A percentile compares a stretch with the other conserved stretches of the same genome.
Evolutionary conservation across 2,113 vertebrate species (phyloP).

Genomic region (Galemys pyrenaicus): DNA sequence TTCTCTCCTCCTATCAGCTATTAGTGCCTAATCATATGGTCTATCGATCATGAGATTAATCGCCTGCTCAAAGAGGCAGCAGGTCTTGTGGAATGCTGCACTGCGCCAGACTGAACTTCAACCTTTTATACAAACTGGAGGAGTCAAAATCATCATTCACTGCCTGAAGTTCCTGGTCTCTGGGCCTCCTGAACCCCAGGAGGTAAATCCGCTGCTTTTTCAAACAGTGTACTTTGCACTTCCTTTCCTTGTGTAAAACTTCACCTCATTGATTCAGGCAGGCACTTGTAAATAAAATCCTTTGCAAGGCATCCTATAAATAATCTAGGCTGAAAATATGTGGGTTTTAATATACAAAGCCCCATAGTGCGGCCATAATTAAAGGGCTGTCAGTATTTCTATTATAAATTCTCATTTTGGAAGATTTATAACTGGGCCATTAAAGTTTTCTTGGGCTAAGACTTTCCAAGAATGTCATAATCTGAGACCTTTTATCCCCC

Average conservation of each 20-base stretch:
- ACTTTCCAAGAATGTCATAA: slow-evolving; percentile 76
- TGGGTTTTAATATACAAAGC: slow-evolving; percentile 83
- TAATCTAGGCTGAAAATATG: slow-evolving; percentile 84
- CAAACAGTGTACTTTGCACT: slow-evolving; percentile 77
- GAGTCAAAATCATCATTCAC: slow-evolving; percentile 86
- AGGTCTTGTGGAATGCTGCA: slow-evolving; percentile 87
- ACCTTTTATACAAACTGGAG: slow-evolving; percentile 86
- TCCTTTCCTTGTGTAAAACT: slow-evolving; percentile 80
- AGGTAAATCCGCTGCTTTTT: slow-evolving; percentile 84
- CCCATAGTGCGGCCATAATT: slow-evolving; percentile 83
- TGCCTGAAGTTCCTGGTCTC: slow-evolving; percentile 77
- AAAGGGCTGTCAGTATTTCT: slow-evolving; percentile 85
- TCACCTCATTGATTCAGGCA: slow-evolving; percentile 75
- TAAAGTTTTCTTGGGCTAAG: slow-evolving; percentile 81
- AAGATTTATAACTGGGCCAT: slow-evolving; percentile 82
- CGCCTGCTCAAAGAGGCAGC: slow-evolving; percentile 89
- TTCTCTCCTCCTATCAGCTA: slow-evolving; percentile 90
- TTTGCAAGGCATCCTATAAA: slow-evolving; percentile 82
- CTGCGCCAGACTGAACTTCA: slow-evolving; percentile 87
- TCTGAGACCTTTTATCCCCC: slow-evolving; percentile 59
- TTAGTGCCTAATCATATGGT: slow-evolving; percentile 94
- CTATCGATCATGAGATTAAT: slow-evolving; percentile 94
- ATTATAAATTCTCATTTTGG: slow-evolving; percentile 84
- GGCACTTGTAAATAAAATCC: slow-evolving; percentile 82
- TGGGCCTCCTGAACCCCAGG: slow-evolving; percentile 79